phyloP scores from a whole-genome alignment of 2,113 vertebrate genomes.

The Syngnathus floridae region DNA sequence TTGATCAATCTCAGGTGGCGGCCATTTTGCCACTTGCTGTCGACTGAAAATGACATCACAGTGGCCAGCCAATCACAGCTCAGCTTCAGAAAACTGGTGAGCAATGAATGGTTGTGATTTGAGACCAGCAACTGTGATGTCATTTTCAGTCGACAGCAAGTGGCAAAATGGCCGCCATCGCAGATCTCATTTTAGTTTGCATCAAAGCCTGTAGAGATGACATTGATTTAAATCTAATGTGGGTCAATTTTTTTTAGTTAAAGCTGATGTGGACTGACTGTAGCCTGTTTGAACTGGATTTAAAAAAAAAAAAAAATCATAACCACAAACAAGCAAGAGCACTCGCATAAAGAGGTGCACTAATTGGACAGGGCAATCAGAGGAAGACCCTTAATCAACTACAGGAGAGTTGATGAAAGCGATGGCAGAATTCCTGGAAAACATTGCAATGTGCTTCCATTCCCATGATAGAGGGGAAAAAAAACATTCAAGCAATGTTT shows the following conservation, averaged over 20 bases:
- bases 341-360: neutral
- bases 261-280: neutral
- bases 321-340: neutral
- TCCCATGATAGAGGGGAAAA: too few relatives aligned
- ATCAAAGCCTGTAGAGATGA: neutral
- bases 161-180: neutral
- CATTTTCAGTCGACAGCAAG: too few relatives aligned
- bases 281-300: neutral
- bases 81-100: neutral
- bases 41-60: too few relatives aligned
- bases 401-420: neutral
- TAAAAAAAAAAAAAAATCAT: neutral
- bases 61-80: too few relatives aligned
- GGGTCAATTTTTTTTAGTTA: neutral
- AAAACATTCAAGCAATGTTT: too few relatives aligned
- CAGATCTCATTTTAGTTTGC: too few relatives aligned
- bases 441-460: neutral
- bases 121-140: too few relatives aligned
- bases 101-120: neutral
- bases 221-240: neutral
- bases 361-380: neutral
- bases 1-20: too few relatives aligned
- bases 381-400: neutral
- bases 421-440: neutral
- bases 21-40: too few relatives aligned